Evolutionary conservation across 2,888 invertebrate species (phyloP), one percentile per base, ranked within the genome.

Genomic region (Lymantria monacha): DNA sequence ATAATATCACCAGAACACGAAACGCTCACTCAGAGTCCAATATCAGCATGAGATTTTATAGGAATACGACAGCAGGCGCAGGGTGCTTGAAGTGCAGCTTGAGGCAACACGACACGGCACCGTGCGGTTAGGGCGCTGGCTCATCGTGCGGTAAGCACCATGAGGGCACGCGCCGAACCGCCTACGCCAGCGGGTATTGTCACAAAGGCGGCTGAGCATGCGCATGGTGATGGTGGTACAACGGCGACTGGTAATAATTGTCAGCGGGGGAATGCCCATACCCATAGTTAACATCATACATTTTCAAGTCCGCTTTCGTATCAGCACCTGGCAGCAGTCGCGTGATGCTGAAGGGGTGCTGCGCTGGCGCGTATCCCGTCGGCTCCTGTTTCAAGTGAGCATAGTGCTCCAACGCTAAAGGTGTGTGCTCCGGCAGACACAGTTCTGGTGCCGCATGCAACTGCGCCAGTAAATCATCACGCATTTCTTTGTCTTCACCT

Each of bases 311-410:
- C 63, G 97, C 93, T 86, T 97, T 97, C 64, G 96, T 95, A 83
- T 97, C 97, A 48, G 95, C 94, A 60, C 94, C 94, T 49, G 98
- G 97, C 76, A 98, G 93, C 79, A 98, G 93, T 84, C 97, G 95
- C 73, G 96, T 97, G 86, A 98, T 98, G 83, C 97, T 97, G 92
- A 98, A 98, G 22, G 98, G 98, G 81, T 97, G 98, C 81, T 94
- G 96, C 64, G 96, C 94, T 12, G 96, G 95, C 53, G 96, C 96
- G 78, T 96, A 96, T 40, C 94, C 94, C 40, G 94, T 92, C 48
- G 95, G 95, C 81, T 96, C 95, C 79, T 96, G 95, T 80, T 97
- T 97, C 69, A 97, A 87, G 72, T 95, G 95, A 64, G 92, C 87
- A 76, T 93, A 94, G 68, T 94, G 94, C 70, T 94, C 94, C 46